These are phyloP conservation scores for Otis tarda DNA, from an alignment of 2,113 vertebrate genomes.

Conservation along the genomic window DNA sequence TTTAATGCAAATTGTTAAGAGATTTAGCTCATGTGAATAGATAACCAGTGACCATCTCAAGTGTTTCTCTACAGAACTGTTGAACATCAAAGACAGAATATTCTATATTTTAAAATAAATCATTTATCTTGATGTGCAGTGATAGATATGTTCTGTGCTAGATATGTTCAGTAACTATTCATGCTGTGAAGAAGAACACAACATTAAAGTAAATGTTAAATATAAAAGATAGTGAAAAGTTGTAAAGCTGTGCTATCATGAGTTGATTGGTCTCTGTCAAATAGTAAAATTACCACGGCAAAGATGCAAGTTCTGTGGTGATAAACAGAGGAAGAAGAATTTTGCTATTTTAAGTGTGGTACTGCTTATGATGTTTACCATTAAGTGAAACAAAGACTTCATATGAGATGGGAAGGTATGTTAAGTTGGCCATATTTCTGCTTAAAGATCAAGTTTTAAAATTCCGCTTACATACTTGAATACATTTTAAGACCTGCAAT, in stretches of 20 bases:
- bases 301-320: background rate
- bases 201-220: constrained; percentile 30
- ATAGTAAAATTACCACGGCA: constrained; percentile 3
- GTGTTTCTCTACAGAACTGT: constrained; percentile 30
- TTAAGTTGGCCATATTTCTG: background rate
- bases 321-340: constrained; percentile 15
- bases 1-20: constrained; percentile 52
- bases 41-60: constrained; percentile 60
- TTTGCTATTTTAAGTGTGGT: background rate
- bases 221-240: background rate
- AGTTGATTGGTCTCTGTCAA: constrained; percentile 8
- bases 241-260: background rate
- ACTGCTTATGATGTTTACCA: background rate
- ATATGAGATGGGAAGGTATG: background rate
- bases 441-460: background rate
- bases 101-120: constrained; percentile 44
- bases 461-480: background rate
- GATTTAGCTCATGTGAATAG: constrained; percentile 17
- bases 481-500: background rate
- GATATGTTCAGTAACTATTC: constrained; percentile 14
- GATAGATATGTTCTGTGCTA: background rate
- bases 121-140: constrained; percentile 38
- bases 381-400: background rate
- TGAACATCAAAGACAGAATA: constrained; percentile 62
- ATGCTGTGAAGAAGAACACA: background rate